A percentile compares a stretch with the other conserved stretches of the same genome.
Conservation (phyloP, 92 coral and sea anemone species). For the Epizoanthus ramosus region DNA sequence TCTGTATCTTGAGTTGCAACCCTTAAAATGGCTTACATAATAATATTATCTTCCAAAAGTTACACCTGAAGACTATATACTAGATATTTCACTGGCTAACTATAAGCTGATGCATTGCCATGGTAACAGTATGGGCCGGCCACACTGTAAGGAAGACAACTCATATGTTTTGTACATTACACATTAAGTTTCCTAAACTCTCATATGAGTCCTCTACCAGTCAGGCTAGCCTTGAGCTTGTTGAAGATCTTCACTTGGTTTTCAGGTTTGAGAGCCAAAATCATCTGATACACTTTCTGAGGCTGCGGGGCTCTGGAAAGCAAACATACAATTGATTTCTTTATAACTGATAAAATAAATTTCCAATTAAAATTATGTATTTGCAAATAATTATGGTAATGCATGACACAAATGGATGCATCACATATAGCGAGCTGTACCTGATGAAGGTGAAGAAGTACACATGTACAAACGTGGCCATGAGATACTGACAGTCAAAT, state of each 20-base stretch:
- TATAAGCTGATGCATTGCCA: not conserved
- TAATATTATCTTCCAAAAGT: no score
- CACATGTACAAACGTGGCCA: constrained; percentile 98
- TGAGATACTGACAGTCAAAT: constrained; percentile 97
- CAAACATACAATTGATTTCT: not conserved
- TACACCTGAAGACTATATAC: no score
- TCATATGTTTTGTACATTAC: not conserved
- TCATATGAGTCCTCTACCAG: constrained; percentile 59
- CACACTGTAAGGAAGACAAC: not conserved
- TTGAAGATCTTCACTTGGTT: constrained; percentile 79
- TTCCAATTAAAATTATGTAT: no score
- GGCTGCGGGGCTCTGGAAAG: constrained; percentile 90
- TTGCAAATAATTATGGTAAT: no score
- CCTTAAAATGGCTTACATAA: no score
- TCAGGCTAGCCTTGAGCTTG: constrained; percentile 76
- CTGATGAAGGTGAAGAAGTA: constrained; percentile 94
- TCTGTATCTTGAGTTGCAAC: no score
- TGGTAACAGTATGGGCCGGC: constrained; percentile 5
- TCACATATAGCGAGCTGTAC: constrained; percentile 39
- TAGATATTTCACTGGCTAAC: no score
- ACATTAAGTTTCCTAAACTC: not conserved
- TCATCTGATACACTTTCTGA: constrained; percentile 85
- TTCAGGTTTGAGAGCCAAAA: constrained; percentile 83
- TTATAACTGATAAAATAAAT: no score
- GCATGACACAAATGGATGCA: not conserved